Evolutionary conservation across 2,888 invertebrate genomes (phyloP).

Genomic region (Bembecia ichneumoniformis): DNA sequence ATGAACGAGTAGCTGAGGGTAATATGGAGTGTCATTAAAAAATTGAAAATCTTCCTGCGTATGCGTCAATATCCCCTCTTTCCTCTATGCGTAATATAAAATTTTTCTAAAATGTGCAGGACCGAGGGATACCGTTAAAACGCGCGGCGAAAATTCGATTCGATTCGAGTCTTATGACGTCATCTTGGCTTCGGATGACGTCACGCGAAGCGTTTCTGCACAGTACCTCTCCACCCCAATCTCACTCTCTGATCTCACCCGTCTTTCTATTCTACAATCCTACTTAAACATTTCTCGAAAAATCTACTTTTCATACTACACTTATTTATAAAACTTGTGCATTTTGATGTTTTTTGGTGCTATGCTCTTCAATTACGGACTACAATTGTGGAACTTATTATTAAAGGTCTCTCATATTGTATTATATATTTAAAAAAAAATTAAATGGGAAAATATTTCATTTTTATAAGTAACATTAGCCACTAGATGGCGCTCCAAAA

Average conservation of each 20-base stretch:
- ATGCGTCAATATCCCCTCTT: neutral
- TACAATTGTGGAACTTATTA: too few relatives aligned
- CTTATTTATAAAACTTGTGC: constrained; percentile 53
- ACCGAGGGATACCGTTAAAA: neutral
- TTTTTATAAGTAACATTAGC: too few relatives aligned
- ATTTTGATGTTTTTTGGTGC: constrained; percentile 32
- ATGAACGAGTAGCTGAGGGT: too few relatives aligned
- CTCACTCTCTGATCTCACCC: constrained; percentile 51
- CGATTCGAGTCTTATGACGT: too few relatives aligned
- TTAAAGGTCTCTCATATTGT: too few relatives aligned
- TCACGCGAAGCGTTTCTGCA: constrained; percentile 24
- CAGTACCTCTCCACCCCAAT: constrained; percentile 25
- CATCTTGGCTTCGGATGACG: too few relatives aligned
- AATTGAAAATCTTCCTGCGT: neutral
- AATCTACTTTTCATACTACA: constrained; percentile 60
- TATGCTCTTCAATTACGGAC: too few relatives aligned
- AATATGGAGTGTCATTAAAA: too few relatives aligned
- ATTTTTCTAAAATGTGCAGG: constrained; percentile 3
- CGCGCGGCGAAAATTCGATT: too few relatives aligned
- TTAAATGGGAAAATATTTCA: too few relatives aligned
- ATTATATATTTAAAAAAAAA: too few relatives aligned
- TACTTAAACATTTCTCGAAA: constrained; percentile 70
- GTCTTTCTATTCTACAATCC: constrained; percentile 30
- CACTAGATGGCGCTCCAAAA: too few relatives aligned
- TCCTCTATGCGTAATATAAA: neutral